These are phyloP conservation scores for Eulemur coronatus DNA, from an alignment of 2,797 vertebrate genomes.

Conservation along the genomic window DNA sequence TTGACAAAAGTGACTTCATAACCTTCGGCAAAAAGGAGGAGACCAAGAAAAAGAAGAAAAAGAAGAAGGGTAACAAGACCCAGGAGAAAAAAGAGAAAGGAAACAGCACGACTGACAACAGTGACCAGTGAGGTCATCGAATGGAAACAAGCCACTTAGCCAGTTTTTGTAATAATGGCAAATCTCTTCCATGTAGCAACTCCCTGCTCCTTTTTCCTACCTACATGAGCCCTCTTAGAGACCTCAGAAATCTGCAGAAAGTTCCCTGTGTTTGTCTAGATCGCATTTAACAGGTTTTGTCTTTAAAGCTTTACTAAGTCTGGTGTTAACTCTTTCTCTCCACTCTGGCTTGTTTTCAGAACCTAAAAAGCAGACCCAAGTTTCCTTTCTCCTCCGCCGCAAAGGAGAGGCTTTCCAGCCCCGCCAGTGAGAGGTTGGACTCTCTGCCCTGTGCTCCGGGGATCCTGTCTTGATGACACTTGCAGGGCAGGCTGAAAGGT, in stretches of 20 bases:
- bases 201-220: constrained; percentile 84
- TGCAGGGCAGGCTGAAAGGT: constrained; percentile 84
- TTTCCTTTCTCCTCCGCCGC: constrained; percentile 88
- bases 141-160: constrained; percentile 85
- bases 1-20: constrained; percentile 99
- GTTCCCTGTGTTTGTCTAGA: constrained; percentile 87
- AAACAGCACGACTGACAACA: constrained; percentile 93
- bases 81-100: constrained; percentile 98
- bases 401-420: constrained; percentile 88
- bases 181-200: constrained; percentile 88
- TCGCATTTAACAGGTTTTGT: constrained; percentile 87
- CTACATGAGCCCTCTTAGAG: constrained; percentile 84
- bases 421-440: constrained; percentile 88
- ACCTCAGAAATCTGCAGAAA: constrained; percentile 86
- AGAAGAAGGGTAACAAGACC: constrained; percentile 98
- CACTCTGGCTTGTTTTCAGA: constrained; percentile 89
- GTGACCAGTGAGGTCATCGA: constrained; percentile 92
- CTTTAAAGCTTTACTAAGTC: constrained; percentile 89
- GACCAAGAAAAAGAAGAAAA: constrained; percentile 99
- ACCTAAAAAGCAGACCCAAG: constrained; percentile 91
- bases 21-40: constrained; percentile 99
- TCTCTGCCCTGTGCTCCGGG: constrained; percentile 87
- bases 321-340: constrained; percentile 90
- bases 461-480: constrained; percentile 88
- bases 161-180: constrained; percentile 88